A percentile compares a stretch with the other conserved stretches of the same genome.
These are phyloP conservation scores for Guaruba guarouba DNA, from an alignment of 2,113 vertebrate species.

Conservation along the genomic window DNA sequence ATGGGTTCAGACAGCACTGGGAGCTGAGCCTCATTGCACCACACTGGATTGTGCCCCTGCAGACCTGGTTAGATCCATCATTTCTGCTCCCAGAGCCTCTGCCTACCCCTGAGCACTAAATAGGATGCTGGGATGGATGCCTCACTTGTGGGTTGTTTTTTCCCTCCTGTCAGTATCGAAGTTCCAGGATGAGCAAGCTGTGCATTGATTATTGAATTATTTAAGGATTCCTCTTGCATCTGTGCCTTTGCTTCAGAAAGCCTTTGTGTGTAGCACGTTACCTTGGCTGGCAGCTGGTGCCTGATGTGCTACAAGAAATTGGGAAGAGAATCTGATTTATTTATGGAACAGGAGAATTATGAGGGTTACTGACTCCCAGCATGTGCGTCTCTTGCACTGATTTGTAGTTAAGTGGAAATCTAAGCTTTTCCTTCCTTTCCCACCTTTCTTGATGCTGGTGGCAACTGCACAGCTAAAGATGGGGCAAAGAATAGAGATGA, in stretches of 20 bases:
- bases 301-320: neutral
- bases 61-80: neutral
- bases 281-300: constrained; percentile 1
- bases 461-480: neutral
- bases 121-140: neutral
- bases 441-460: neutral
- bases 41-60: fast-evolving
- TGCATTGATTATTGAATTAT: constrained; percentile 61
- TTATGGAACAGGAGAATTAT: neutral
- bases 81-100: neutral
- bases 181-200: neutral
- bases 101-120: neutral
- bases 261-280: neutral
- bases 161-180: neutral
- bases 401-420: neutral
- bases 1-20: neutral
- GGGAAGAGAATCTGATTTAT: neutral
- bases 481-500: neutral
- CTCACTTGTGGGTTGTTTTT: neutral
- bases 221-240: constrained; percentile 8
- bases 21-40: neutral
- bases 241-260: neutral
- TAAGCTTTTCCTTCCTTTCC: neutral
- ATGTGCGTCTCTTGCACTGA: neutral
- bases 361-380: neutral